A percentile compares a stretch with the other conserved stretches of the same genome.
These are phyloP conservation scores for Cyclophora albipunctata DNA, from an alignment of 2,888 invertebrate species.

Conservation along the genomic window DNA sequence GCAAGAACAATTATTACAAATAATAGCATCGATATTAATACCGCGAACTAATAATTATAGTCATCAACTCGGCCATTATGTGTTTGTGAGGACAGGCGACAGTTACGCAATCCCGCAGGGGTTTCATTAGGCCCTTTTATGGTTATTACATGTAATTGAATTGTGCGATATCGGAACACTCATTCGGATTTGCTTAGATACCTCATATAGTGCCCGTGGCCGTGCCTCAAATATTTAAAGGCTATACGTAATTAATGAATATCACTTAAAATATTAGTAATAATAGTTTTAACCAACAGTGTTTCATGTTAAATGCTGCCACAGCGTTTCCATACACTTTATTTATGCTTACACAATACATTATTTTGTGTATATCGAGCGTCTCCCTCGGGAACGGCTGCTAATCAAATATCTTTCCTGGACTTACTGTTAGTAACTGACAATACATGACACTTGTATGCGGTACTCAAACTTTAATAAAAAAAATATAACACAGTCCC, in stretches of 20 bases:
- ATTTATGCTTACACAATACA: too few species aligned
- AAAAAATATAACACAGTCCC: not conserved
- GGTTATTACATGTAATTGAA: slow-evolving; percentile 43
- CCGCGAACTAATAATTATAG: too few species aligned
- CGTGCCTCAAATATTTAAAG: too few species aligned
- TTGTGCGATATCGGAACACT: slow-evolving; percentile 9
- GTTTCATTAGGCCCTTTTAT: slow-evolving; percentile 32
- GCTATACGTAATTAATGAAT: too few species aligned
- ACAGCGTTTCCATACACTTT: too few species aligned
- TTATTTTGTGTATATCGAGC: slow-evolving; percentile 9
- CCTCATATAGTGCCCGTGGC: too few species aligned
- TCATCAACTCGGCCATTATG: not conserved
- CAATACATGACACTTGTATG: slow-evolving; percentile 44
- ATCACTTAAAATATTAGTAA: too few species aligned
- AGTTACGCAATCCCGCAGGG: slow-evolving; percentile 33
- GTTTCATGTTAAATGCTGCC: too few species aligned
- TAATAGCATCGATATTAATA: too few species aligned
- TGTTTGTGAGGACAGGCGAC: slow-evolving; percentile 6
- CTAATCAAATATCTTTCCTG: slow-evolving; percentile 71
- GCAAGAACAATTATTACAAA: too few species aligned
- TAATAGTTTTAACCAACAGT: too few species aligned
- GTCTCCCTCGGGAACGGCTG: slow-evolving; percentile 46
- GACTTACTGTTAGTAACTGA: slow-evolving; percentile 47
- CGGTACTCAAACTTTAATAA: slow-evolving; percentile 38
- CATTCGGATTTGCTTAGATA: too few species aligned